Evolutionary conservation across 1,140 invertebrate species (phyloP).

Genomic region (Drosophila quadrilineata): DNA sequence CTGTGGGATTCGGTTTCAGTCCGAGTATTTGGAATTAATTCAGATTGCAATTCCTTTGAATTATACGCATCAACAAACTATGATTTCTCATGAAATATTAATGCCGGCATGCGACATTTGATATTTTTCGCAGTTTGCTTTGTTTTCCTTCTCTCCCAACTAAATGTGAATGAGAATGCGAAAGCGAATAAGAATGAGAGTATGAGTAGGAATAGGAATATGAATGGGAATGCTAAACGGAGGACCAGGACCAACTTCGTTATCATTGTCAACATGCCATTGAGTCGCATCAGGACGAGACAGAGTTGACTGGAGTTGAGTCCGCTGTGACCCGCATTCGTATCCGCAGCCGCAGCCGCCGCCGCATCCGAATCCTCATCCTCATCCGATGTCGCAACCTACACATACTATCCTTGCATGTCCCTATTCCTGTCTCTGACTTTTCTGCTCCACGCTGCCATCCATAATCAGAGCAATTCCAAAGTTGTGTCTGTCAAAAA

Average conservation of each 20-base stretch:
- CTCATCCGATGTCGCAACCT: background rate
- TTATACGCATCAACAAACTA: slow-evolving; percentile 79
- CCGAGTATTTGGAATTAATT: slow-evolving; percentile 65
- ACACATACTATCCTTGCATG: background rate
- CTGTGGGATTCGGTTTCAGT: background rate
- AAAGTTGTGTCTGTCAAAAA: slow-evolving; percentile 76
- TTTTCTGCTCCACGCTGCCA: no score
- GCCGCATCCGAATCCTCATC: background rate
- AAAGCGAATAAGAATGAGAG: background rate
- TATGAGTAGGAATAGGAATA: background rate
- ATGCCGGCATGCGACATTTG: slow-evolving; percentile 75
- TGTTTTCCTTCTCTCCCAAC: no score
- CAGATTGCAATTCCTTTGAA: slow-evolving; percentile 79
- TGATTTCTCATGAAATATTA: slow-evolving; percentile 80
- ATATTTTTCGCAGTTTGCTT: slow-evolving; percentile 59
- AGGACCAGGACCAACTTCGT: slow-evolving; percentile 70
- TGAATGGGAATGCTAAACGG: slow-evolving; percentile 29
- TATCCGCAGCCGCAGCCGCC: background rate
- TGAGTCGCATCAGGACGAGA: slow-evolving; percentile 43
- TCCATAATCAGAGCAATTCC: slow-evolving; percentile 75
- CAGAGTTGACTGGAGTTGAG: background rate
- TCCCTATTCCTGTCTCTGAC: background rate
- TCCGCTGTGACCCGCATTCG: slow-evolving; percentile 13
- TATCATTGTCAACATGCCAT: slow-evolving; percentile 79
- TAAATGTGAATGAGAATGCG: no score